Base-by-base conservation (phyloP, 2,113 vertebrate genomes). In the Laterallus jamaicensis region DNA sequence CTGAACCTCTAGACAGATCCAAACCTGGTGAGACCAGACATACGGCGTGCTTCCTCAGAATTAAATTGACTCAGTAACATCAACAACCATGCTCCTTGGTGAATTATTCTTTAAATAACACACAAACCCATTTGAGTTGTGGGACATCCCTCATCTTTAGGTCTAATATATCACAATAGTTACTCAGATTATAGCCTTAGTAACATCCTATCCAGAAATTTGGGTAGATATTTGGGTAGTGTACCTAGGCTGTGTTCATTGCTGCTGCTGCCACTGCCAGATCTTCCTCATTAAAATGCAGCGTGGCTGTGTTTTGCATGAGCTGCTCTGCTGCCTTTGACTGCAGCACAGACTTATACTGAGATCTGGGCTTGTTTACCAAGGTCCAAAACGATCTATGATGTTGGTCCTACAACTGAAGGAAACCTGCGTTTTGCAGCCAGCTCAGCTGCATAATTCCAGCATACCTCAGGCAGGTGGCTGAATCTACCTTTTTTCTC, bases 291-390 rank as follows among this genome's bases (percentile, higher is more conserved):
- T 37, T 69, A 31, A 85, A 66, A 66, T 31, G 54, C 50, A 83
- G 24, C 0, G 0, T 22, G 28, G 10, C 60, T 86, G 50, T 31
- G 7, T 69, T 92, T 88, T 69, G 64, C 67, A 58, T 0, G 2
- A 82, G 73, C 40, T 77, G n/a, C 24, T 54, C 15, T 50, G 52
- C 79, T n/a, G 55, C 21, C 16, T 69, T 40, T 64, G 66, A 39
- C 59, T 66, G 60, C 31, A 83, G 40, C 62, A 39, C 19, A 93
- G 54, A 50, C 22, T 25, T 44, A 1, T 55, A 9, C n/a, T n/a
- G 44, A 92, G 52, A 28, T 92, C 11, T 50, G 47, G 24, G 16
- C 8, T 8, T 37, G 18, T 76, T 92, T 62, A 4, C 39, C 37
- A 9, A 69, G 20, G 32, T 66, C 35, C 40, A 44, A 92, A 90